Conservation (phyloP, 2,888 invertebrate species). For the Euzophera pinguis region DNA sequence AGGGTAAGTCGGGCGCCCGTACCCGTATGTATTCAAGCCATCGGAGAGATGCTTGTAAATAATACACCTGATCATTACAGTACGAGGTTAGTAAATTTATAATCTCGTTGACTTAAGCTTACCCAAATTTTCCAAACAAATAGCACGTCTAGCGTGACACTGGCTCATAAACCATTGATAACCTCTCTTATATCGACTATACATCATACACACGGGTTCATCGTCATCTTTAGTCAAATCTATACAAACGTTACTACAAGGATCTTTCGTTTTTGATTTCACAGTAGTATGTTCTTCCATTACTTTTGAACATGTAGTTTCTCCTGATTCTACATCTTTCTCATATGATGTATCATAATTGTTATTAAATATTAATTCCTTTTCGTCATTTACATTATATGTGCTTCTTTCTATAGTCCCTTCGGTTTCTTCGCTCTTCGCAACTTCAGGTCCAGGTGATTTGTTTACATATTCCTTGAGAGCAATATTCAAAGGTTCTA, state of each 20-base stretch:
- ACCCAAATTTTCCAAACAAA: slow-evolving; percentile 60
- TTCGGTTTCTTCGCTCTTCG: background rate
- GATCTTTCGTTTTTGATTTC: slow-evolving; percentile 8
- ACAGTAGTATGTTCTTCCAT: background rate
- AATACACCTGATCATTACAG: too few relatives aligned
- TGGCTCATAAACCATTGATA: slow-evolving; percentile 60
- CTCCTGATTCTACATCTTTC: background rate
- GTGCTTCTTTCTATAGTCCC: background rate
- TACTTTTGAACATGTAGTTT: too few relatives aligned
- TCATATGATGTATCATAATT: background rate
- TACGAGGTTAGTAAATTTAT: too few relatives aligned
- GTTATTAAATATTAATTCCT: too few relatives aligned
- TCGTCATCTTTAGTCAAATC: slow-evolving; percentile 48
- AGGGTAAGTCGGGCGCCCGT: too few relatives aligned
- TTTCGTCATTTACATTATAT: too few relatives aligned
- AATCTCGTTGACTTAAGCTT: slow-evolving; percentile 16
- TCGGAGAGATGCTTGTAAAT: too few relatives aligned
- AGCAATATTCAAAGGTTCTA: background rate
- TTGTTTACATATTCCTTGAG: background rate
- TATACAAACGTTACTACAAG: slow-evolving; percentile 44
- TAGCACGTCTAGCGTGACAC: slow-evolving; percentile 59
- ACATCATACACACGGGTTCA: slow-evolving; percentile 67
- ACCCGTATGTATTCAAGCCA: too few relatives aligned
- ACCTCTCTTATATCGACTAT: slow-evolving; percentile 61
- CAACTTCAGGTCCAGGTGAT: background rate